These are phyloP conservation scores for Syrista parreyssii DNA, from an alignment of 2,888 invertebrate species.

Conservation along the genomic window DNA sequence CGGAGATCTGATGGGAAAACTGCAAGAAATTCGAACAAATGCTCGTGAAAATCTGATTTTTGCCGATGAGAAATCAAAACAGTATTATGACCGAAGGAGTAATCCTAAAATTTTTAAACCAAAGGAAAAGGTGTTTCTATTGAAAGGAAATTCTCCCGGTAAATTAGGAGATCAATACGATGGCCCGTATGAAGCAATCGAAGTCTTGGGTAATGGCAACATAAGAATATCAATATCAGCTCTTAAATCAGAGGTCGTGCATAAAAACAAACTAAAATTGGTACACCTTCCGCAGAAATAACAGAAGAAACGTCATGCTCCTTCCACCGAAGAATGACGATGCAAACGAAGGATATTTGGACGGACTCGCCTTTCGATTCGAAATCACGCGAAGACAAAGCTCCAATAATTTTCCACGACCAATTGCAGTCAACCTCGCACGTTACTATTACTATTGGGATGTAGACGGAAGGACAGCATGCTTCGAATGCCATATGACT, in stretches of 20 bases:
- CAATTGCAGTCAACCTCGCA: no score
- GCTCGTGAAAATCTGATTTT: constrained; percentile 24
- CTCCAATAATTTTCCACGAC: no score
- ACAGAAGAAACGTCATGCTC: no score
- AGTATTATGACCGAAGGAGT: constrained; percentile 22
- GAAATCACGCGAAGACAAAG: no score
- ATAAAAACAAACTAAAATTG: constrained; percentile 8
- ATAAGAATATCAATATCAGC: constrained; percentile 13
- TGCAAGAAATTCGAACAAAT: constrained; percentile 14
- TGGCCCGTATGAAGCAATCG: constrained; percentile 22
- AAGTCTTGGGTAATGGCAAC: constrained; percentile 17
- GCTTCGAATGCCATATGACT: no score
- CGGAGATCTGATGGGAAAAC: constrained; percentile 7
- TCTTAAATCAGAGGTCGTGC: constrained; percentile 8
- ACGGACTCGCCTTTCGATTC: no score
- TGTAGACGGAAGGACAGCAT: no score
- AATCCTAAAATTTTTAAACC: constrained; percentile 19
- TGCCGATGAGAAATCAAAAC: constrained; percentile 26
- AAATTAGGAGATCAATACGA: constrained; percentile 26
- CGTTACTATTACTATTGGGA: no score
- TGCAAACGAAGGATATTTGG: no score
- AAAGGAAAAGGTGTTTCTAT: constrained; percentile 26
- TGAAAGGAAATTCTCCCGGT: constrained; percentile 20
- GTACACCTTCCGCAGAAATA: neutral
- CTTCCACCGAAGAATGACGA: no score